A percentile compares a stretch with the other conserved stretches of the same genome.
These are phyloP conservation scores for Phylloscopus whistleri DNA, from an alignment of 2,113 vertebrate genomes.

Conservation along the genomic window DNA sequence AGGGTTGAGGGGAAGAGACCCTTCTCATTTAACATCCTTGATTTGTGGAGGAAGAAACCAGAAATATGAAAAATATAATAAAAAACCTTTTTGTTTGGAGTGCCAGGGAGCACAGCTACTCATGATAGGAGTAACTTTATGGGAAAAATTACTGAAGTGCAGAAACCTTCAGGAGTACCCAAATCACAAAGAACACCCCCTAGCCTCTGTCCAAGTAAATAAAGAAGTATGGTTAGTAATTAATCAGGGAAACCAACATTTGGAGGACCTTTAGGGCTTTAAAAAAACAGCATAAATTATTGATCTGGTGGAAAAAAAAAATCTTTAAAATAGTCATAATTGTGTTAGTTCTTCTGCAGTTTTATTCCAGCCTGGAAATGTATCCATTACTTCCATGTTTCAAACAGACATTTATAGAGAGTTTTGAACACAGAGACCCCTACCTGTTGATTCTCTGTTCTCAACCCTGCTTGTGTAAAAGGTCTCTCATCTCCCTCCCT, in stretches of 20 bases:
- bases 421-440: neutral
- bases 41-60: neutral
- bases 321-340: neutral
- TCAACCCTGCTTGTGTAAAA: conserved; percentile 85
- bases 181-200: neutral
- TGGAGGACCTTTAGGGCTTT: neutral
- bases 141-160: neutral
- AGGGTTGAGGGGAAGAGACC: neutral
- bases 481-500: conserved; percentile 87
- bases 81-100: neutral
- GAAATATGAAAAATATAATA: neutral
- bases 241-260: neutral
- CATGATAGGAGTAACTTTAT: neutral
- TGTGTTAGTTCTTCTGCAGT: neutral
- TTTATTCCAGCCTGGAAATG: neutral
- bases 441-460: conserved; percentile 72
- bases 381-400: neutral
- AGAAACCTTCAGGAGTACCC: neutral
- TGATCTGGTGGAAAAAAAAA: neutral
- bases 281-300: neutral
- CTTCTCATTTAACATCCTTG: neutral
- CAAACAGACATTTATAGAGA: neutral
- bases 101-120: neutral
- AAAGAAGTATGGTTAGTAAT: neutral
- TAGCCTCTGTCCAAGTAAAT: neutral